phyloP scores from a whole-genome alignment of 2,888 invertebrate genomes.

The Lepidocyrtoides sp. region DNA sequence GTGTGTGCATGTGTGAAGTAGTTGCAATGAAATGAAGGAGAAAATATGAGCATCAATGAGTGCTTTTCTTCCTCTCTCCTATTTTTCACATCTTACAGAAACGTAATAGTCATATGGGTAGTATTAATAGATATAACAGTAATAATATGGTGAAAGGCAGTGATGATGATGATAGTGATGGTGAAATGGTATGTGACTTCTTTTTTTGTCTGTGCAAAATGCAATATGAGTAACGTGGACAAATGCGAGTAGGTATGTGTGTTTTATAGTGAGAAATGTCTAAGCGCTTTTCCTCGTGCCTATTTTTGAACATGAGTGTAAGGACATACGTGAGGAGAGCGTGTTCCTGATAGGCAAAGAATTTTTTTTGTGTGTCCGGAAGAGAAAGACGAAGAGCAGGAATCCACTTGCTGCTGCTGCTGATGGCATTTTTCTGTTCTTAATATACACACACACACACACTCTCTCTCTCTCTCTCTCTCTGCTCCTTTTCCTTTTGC shows the following conservation, averaged over 20 bases:
- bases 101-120: slow-evolving; percentile 2
- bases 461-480: no score
- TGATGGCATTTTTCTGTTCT: slow-evolving; percentile 71
- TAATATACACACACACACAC: slow-evolving; percentile 58
- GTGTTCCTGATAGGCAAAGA: slow-evolving; percentile 59
- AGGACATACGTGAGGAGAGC: slow-evolving; percentile 54
- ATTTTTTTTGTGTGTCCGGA: slow-evolving; percentile 54
- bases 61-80: slow-evolving; percentile 38
- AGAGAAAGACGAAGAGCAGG: slow-evolving; percentile 64
- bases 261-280: neutral
- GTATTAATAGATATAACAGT: neutral
- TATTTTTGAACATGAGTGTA: neutral
- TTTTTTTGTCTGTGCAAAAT: neutral
- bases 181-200: slow-evolving; percentile 41
- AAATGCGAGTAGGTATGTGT: slow-evolving; percentile 56
- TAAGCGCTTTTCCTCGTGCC: neutral
- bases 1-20: slow-evolving; percentile 51
- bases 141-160: neutral
- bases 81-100: neutral
- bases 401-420: slow-evolving; percentile 73
- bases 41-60: slow-evolving; percentile 77
- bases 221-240: slow-evolving; percentile 22
- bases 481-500: neutral
- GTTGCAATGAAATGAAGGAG: slow-evolving; percentile 74
- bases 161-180: slow-evolving; percentile 20